Evolutionary conservation across 1,140 invertebrate genomes (phyloP).

Genomic region (Telenomus remus): DNA sequence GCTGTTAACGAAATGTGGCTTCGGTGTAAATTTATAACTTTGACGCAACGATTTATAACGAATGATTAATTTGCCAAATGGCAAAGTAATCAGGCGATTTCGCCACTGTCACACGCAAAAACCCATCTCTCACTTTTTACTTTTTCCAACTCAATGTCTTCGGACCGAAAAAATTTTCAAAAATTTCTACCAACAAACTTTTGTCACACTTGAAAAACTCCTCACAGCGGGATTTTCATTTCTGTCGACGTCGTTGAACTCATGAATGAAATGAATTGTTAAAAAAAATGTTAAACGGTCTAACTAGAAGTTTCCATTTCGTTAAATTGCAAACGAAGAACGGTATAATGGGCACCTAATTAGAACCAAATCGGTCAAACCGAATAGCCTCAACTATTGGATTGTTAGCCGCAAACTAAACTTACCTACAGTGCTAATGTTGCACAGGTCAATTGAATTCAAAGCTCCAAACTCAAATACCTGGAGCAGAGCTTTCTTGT

Average conservation of each 20-base stretch:
- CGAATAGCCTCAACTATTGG: conserved; percentile 39
- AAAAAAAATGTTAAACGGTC: background rate
- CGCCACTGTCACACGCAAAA: too few species aligned
- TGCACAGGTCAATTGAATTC: conserved; percentile 52
- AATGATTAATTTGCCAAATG: conserved; percentile 24
- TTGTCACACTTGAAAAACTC: too few species aligned
- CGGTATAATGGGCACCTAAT: conserved; percentile 40
- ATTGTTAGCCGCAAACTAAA: conserved; percentile 51
- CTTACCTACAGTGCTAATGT: conserved; percentile 47
- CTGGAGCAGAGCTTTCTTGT: conserved; percentile 44
- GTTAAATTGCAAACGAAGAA: conserved; percentile 40
- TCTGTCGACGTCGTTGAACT: too few species aligned
- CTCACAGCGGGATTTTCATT: too few species aligned
- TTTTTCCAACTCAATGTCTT: too few species aligned
- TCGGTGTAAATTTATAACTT: conserved; percentile 24
- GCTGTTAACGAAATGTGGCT: conserved; percentile 28
- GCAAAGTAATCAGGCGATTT: conserved; percentile 18
- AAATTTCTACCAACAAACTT: too few species aligned
- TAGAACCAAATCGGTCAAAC: conserved; percentile 49
- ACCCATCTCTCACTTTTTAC: too few species aligned
- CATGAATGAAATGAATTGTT: too few species aligned
- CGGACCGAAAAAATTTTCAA: too few species aligned
- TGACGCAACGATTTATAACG: conserved; percentile 7
- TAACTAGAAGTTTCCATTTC: conserved; percentile 10
- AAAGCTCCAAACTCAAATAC: conserved; percentile 41